Evolutionary conservation across 2,113 vertebrate species (phyloP).

Genomic region (Dascyllus trimaculatus): DNA sequence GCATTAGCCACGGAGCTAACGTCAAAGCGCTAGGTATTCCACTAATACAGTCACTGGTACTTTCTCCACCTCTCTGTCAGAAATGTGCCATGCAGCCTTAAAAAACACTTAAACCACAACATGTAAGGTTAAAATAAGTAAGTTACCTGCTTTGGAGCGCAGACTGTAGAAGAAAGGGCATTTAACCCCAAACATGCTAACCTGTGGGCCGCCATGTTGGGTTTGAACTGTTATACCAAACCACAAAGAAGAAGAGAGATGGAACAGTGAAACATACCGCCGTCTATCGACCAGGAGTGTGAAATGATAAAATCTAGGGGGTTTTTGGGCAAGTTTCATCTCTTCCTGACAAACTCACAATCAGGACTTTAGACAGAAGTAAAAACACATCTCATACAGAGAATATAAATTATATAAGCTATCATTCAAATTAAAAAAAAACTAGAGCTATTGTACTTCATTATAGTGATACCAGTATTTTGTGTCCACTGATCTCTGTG

Average conservation of each 20-base stretch:
- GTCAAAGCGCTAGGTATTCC: not conserved
- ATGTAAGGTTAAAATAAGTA: accelerated
- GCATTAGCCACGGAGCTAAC: conserved; percentile 33
- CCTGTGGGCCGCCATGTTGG: conserved; percentile 79
- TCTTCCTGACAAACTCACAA: not conserved
- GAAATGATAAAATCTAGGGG: not conserved
- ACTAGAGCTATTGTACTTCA: too few relatives aligned
- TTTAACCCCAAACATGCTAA: conserved; percentile 73
- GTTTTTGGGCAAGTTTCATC: not conserved
- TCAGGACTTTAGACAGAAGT: not conserved
- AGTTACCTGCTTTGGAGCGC: conserved; percentile 76
- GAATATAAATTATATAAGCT: too few relatives aligned
- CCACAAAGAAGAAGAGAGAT: not conserved
- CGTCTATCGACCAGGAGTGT: conserved; percentile 50
- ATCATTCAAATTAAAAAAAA: too few relatives aligned
- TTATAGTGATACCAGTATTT: too few relatives aligned
- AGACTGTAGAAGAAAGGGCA: conserved; percentile 71
- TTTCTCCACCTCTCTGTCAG: accelerated
- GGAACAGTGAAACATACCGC: not conserved
- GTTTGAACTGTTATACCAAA: not conserved
- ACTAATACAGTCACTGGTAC: too few relatives aligned
- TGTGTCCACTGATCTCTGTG: too few relatives aligned
- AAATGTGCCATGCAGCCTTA: accelerated
- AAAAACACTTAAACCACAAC: not conserved
- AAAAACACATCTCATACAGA: not conserved